Evolutionary conservation across 2,113 vertebrate species (phyloP).

Genomic region (Ginglymostoma cirratum): DNA sequence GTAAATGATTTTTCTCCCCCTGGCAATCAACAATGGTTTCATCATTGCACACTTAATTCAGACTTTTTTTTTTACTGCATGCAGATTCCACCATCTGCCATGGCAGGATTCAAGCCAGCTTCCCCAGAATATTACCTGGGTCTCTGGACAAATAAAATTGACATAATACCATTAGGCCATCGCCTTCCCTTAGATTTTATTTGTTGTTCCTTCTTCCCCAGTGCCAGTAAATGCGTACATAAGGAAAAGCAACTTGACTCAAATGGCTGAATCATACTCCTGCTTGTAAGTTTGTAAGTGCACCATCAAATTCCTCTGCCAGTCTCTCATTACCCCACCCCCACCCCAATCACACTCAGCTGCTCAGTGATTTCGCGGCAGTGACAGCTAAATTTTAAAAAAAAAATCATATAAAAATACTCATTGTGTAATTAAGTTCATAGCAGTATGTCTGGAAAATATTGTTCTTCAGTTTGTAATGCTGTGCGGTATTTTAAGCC

Average conservation of each 20-base stretch:
- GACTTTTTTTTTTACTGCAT: too few relatives aligned
- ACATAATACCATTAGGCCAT: too few relatives aligned
- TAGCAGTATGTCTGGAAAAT: background rate
- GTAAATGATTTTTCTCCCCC: too few relatives aligned
- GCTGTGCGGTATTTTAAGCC: background rate
- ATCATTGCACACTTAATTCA: too few relatives aligned
- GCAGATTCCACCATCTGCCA: too few relatives aligned
- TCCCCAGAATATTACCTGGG: too few relatives aligned
- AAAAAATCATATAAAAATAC: background rate
- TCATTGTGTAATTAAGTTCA: background rate
- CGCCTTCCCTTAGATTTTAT: background rate
- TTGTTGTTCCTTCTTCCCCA: background rate
- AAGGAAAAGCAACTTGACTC: too few relatives aligned
- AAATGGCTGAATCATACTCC: too few relatives aligned
- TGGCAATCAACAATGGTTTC: too few relatives aligned
- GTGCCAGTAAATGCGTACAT: background rate
- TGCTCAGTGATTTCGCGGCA: background rate
- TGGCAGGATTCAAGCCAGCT: too few relatives aligned
- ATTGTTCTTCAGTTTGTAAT: background rate
- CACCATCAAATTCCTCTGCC: background rate
- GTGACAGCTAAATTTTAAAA: background rate
- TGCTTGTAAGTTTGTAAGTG: background rate
- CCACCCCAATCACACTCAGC: background rate
- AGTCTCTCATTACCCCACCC: background rate
- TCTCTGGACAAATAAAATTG: too few relatives aligned